Evolutionary conservation across 1,140 invertebrate genomes (phyloP).

Genomic region (Octopus sinensis): DNA sequence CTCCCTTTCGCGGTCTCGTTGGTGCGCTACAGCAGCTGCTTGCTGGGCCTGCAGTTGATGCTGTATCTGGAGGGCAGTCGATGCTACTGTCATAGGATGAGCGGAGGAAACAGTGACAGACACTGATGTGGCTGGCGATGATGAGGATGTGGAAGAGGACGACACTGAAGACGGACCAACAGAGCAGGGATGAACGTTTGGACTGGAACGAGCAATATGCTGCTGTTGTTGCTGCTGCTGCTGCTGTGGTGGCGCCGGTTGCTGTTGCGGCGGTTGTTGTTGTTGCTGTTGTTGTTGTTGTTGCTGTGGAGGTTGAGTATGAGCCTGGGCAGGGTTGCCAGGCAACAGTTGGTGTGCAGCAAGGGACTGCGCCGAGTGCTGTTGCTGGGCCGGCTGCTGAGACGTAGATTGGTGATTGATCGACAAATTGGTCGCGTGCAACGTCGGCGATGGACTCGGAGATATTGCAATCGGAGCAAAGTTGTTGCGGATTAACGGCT

Average conservation of each 20-base stretch:
- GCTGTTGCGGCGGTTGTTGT: too few species aligned
- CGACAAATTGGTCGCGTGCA: background rate
- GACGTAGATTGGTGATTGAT: background rate
- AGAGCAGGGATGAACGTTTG: background rate
- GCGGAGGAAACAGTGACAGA: background rate
- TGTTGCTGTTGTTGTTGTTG: too few species aligned
- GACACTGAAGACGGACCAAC: background rate
- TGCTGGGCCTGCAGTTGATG: background rate
- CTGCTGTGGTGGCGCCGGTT: too few species aligned
- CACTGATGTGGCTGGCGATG: background rate
- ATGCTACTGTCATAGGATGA: background rate
- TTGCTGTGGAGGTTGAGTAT: background rate
- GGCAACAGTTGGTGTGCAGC: background rate
- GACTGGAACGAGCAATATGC: background rate
- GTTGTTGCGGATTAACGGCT: background rate
- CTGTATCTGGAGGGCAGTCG: background rate
- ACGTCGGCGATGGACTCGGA: background rate
- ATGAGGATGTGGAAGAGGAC: background rate
- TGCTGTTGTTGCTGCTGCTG: background rate
- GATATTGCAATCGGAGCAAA: constrained; percentile 5
- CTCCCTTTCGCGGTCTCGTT: background rate
- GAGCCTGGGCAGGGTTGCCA: background rate
- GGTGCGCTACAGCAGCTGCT: background rate
- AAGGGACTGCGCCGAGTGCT: constrained; percentile 3
- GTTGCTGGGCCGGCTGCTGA: background rate